These are phyloP conservation scores for Petrocephalus sullivani DNA, from an alignment of 2,797 vertebrate species.

Conservation along the genomic window DNA sequence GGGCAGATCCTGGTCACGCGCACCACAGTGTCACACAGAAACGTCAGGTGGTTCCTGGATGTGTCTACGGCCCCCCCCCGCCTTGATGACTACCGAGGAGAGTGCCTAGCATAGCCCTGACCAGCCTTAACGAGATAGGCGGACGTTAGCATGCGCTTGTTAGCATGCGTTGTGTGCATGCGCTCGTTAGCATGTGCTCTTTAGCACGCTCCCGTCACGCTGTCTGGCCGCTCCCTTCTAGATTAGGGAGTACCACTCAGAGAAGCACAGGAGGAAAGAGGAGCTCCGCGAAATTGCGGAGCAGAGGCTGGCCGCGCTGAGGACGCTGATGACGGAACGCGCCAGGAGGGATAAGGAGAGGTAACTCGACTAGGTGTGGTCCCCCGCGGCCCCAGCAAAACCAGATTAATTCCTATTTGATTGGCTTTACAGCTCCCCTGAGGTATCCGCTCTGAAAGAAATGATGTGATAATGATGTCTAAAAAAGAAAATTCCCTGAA, in stretches of 20 bases:
- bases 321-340: slow-evolving; percentile 75
- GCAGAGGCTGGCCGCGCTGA: slow-evolving; percentile 67
- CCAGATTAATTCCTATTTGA: not conserved
- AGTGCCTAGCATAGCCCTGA: not conserved
- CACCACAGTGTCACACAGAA: slow-evolving; percentile 43
- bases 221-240: slow-evolving; percentile 36
- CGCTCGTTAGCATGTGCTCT: not conserved
- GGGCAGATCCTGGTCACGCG: slow-evolving; percentile 52
- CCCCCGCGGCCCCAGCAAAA: slow-evolving; percentile 1
- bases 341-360: slow-evolving; percentile 78
- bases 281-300: slow-evolving; percentile 68
- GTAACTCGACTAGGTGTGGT: slow-evolving; percentile 49
- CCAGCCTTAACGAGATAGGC: not conserved
- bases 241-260: slow-evolving; percentile 75
- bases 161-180: not conserved
- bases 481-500: not conserved
- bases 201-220: not conserved
- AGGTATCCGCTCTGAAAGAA: not conserved
- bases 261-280: slow-evolving; percentile 70
- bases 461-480: not conserved
- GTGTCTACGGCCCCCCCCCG: slow-evolving; percentile 13
- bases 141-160: no score
- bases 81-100: slow-evolving; percentile 22
- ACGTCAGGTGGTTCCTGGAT: slow-evolving; percentile 57
- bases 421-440: not conserved